Conservation (phyloP, 2,113 vertebrate genomes). For the Ariopsis seemanni region DNA sequence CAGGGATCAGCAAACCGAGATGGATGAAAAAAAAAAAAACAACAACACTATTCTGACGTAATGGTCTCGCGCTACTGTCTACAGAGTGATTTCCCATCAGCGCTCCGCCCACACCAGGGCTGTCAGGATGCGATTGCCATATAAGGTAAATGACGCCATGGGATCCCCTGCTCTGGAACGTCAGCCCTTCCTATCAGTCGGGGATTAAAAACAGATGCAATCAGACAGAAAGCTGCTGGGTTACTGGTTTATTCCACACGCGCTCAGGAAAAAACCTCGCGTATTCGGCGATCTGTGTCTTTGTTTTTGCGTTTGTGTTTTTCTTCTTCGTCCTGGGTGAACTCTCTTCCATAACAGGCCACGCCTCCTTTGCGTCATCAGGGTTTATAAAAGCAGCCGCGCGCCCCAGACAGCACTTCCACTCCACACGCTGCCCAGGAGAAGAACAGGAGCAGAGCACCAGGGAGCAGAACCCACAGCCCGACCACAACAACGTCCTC, state of each 20-base stretch:
- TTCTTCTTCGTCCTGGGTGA: neutral
- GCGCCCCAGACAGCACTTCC: neutral
- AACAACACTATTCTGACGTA: slow-evolving; percentile 59
- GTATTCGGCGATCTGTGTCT: too few relatives aligned
- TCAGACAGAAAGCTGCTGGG: too few relatives aligned
- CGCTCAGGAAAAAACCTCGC: neutral
- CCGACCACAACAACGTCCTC: neutral
- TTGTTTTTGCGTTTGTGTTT: neutral
- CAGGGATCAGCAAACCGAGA: neutral
- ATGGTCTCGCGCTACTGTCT: slow-evolving; percentile 47
- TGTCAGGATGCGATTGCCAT: slow-evolving; percentile 74
- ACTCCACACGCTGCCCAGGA: neutral
- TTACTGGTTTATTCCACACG: neutral
- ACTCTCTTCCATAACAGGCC: neutral
- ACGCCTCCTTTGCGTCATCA: slow-evolving; percentile 18
- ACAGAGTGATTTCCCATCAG: slow-evolving; percentile 69
- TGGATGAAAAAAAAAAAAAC: neutral
- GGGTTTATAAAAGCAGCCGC: neutral
- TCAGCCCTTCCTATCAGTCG: slow-evolving; percentile 29
- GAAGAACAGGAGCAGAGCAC: neutral
- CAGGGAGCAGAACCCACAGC: too few relatives aligned
- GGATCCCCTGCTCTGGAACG: slow-evolving; percentile 73
- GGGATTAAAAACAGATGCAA: neutral
- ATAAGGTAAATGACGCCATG: slow-evolving; percentile 75
- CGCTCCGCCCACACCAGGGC: slow-evolving; percentile 58